Evolutionary conservation across 2,888 invertebrate genomes (phyloP), one percentile per base, ranked within the genome.

Genomic region (Terebella lapidaria): DNA sequence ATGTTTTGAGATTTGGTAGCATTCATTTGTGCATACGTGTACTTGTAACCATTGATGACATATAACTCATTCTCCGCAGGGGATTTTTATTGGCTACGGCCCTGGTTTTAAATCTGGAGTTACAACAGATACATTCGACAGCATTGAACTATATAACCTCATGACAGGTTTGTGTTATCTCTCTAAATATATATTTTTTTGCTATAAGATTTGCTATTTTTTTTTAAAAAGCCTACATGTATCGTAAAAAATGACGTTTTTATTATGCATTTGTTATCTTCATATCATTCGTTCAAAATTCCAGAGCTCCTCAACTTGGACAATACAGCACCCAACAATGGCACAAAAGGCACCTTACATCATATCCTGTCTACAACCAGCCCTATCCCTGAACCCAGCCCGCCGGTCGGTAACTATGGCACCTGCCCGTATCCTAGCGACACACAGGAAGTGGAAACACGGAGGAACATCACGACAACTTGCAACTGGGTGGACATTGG

Each of bases 121-220:
- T 22, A 65, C 61, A 15, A 66, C 73, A 1, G 70, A 73, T 29
- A 75, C 81, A 1, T 83, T 83, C 70, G 75, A 80, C 62, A 83
- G 81, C 66, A 78, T 82, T 49, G 81, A 83, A 62, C 61, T 83
- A 3, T 82, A 82, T 71, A 81, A 83, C 67, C 65, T 83, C 30
- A 74, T 83, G 70, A 70, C 77, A 59, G 79, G 81, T 75, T 61
- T 4, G 62, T 35, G n/a, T n/a, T n/a, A n/a, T n/a, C n/a, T n/a
- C n/a, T n/a, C n/a, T n/a, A n/a, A n/a, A n/a, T n/a, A n/a, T n/a
- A n/a, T n/a, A n/a, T n/a, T n/a, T n/a, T n/a, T n/a, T n/a, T n/a
- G n/a, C n/a, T n/a, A n/a, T n/a, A n/a, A n/a, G n/a, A n/a, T n/a
- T n/a, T n/a, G n/a, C n/a, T n/a, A n/a, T n/a, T n/a, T n/a, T n/a